Evolutionary conservation across 2,797 vertebrate genomes (phyloP).

Genomic region (Pseudotriccus pelzelni): DNA sequence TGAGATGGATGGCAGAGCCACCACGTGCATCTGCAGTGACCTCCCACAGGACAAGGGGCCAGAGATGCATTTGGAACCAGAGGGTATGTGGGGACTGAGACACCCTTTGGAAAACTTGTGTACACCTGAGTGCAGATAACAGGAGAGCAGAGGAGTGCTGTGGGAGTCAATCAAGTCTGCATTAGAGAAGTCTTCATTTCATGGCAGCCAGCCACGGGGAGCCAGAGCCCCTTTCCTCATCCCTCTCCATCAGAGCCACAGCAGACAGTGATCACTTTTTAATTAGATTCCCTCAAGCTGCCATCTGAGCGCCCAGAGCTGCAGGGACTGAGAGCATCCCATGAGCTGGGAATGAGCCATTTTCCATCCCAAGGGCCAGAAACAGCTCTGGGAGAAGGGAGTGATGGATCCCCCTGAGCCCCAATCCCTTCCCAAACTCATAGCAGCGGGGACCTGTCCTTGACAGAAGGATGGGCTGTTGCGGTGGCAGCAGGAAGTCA

Average conservation of each 20-base stretch:
- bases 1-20: neutral
- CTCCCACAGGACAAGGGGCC: rapidly evolving
- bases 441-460: rapidly evolving
- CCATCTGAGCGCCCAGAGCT: neutral
- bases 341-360: neutral
- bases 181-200: neutral
- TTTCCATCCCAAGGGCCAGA: neutral
- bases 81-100: neutral
- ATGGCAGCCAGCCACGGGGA: neutral
- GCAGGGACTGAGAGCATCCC: neutral
- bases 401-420: neutral
- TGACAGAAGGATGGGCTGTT: neutral
- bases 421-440: rapidly evolving
- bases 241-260: rapidly evolving
- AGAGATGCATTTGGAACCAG: rapidly evolving
- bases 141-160: neutral
- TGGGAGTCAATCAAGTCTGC: neutral
- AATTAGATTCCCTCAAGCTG: neutral
- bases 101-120: neutral
- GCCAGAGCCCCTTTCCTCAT: neutral
- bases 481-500: neutral
- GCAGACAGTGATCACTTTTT: neutral
- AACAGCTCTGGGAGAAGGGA: neutral
- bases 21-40: neutral
- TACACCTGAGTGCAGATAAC: rapidly evolving